A percentile compares a stretch with the other conserved stretches of the same genome.
Conservation (phyloP, 1,140 invertebrate genomes). For the Drosophila virilis region DNA sequence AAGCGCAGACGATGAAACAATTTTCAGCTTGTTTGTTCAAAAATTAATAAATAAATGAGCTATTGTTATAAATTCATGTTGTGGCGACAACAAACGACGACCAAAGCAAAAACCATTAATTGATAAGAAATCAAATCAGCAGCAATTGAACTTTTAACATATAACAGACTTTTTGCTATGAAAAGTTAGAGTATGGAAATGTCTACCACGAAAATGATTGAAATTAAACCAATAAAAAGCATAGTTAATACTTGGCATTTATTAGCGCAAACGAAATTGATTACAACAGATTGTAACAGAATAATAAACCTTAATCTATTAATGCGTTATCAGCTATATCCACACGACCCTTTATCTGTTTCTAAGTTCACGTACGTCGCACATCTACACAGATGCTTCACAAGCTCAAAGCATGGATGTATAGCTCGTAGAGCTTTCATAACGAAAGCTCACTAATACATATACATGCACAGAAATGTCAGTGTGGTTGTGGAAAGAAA, state of each 20-base stretch:
- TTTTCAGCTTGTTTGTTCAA: constrained; percentile 62
- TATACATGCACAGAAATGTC: too few species aligned
- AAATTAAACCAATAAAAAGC: not conserved
- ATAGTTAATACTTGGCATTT: not conserved
- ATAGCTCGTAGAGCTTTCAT: not conserved
- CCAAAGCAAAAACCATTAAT: constrained; percentile 9
- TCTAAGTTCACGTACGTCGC: not conserved
- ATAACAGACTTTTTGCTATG: too few species aligned
- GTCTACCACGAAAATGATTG: not conserved
- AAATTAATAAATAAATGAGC: constrained; percentile 65
- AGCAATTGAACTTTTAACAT: constrained; percentile 17
- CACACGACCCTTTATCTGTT: not conserved
- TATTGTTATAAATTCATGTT: constrained; percentile 60
- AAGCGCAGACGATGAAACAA: constrained; percentile 41
- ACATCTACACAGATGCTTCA: not conserved
- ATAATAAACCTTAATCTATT: constrained; percentile 1
- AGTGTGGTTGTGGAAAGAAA: not conserved
- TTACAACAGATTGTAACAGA: not conserved
- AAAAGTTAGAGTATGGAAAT: too few species aligned
- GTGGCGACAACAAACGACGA: constrained; percentile 31
- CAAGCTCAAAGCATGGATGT: not conserved
- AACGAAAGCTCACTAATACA: constrained; percentile 4
- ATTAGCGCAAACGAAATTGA: not conserved
- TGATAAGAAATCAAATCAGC: constrained; percentile 25
- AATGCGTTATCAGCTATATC: not conserved